Conservation (phyloP, 2,888 invertebrate genomes). For the Drosophila melanosoma region DNA sequence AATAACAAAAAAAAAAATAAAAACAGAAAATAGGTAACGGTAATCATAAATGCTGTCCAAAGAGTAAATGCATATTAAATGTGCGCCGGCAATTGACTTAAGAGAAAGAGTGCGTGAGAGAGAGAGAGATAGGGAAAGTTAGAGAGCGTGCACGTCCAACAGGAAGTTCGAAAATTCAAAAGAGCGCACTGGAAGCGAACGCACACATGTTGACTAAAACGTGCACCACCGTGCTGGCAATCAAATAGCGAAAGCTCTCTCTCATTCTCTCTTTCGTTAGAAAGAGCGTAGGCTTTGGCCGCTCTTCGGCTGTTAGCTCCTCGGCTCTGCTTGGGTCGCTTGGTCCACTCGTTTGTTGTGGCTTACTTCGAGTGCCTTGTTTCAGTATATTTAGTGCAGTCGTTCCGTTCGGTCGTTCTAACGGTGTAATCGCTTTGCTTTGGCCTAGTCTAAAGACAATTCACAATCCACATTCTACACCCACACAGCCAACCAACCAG, state of each 20-base stretch:
- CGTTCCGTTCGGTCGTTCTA: conserved; percentile 81
- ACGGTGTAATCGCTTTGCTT: conserved; percentile 56
- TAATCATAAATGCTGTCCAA: conserved; percentile 32
- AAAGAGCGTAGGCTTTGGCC: conserved; percentile 47
- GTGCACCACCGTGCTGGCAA: conserved; percentile 59
- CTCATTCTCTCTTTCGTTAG: conserved; percentile 31
- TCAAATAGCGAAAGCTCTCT: conserved; percentile 47
- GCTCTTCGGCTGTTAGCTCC: conserved; percentile 24
- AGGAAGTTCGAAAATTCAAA: conserved; percentile 38
- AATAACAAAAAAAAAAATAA: not conserved
- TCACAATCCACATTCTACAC: conserved; percentile 22
- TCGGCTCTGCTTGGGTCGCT: conserved; percentile 45
- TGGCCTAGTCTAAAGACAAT: conserved; percentile 60
- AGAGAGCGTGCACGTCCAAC: conserved; percentile 17
- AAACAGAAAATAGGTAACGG: conserved; percentile 8
- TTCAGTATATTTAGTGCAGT: conserved; percentile 83
- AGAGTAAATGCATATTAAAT: conserved; percentile 53
- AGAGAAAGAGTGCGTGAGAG: conserved; percentile 17
- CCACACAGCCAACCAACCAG: conserved; percentile 16
- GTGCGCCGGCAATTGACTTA: conserved; percentile 32
- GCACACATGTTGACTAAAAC: conserved; percentile 20
- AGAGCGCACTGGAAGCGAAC: conserved; percentile 59
- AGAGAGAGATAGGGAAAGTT: not conserved
- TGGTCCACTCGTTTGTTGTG: conserved; percentile 40
- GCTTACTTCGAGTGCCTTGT: conserved; percentile 48